A percentile compares a stretch with the other conserved stretches of the same genome.
Conservation (phyloP, 2,888 invertebrate species). For the Mylabris sibirica region DNA sequence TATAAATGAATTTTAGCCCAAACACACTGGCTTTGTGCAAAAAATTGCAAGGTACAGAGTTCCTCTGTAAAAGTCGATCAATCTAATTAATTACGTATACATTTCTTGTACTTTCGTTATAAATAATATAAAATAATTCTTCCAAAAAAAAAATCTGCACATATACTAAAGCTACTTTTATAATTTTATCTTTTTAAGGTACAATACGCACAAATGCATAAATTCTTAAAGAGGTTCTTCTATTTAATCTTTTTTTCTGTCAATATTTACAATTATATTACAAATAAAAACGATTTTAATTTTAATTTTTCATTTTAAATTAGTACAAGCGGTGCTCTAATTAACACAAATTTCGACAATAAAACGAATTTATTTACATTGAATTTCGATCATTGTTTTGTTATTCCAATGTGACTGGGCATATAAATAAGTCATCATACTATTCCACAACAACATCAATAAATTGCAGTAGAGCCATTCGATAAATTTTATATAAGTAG, state of each 20-base stretch:
- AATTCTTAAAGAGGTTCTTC: conserved; percentile 59
- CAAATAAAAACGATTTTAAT: conserved; percentile 40
- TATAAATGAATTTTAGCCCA: conserved; percentile 52
- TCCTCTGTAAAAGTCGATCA: conserved; percentile 44
- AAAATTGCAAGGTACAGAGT: conserved; percentile 58
- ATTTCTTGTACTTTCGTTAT: conserved; percentile 61
- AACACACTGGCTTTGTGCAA: conserved; percentile 53
- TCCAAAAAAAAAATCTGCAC: conserved; percentile 32
- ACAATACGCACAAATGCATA: conserved; percentile 56
- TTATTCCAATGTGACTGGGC: conserved; percentile 54
- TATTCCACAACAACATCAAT: conserved; percentile 39
- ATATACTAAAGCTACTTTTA: conserved; percentile 43
- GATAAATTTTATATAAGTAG: conserved; percentile 36
- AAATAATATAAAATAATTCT: conserved; percentile 42
- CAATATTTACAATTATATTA: conserved; percentile 46
- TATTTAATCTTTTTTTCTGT: conserved; percentile 39
- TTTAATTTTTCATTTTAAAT: conserved; percentile 34
- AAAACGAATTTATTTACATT: conserved; percentile 35
- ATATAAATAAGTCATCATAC: conserved; percentile 24
- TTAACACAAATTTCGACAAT: conserved; percentile 25
- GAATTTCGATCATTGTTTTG: conserved; percentile 34
- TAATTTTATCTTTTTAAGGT: conserved; percentile 47
- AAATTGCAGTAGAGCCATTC: conserved; percentile 34
- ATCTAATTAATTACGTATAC: conserved; percentile 55
- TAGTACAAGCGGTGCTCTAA: conserved; percentile 58